Evolutionary conservation across 2,797 vertebrate species (phyloP).

Genomic region (Todus mexicanus): DNA sequence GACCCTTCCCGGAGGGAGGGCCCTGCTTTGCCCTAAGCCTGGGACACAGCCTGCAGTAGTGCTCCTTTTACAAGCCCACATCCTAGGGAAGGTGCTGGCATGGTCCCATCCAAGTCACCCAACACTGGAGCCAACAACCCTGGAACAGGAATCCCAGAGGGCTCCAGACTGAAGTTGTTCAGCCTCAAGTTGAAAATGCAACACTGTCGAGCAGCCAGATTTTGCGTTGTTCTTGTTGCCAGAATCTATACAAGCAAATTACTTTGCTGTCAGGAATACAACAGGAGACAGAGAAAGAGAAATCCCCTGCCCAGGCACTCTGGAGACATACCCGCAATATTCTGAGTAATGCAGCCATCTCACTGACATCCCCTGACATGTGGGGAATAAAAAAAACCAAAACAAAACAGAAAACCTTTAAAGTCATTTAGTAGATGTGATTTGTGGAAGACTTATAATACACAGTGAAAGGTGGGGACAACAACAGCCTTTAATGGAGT

Average conservation of each 20-base stretch:
- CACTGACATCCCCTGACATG: slow-evolving; percentile 31
- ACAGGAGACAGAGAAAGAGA: slow-evolving; percentile 34
- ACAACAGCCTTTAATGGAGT: slow-evolving; percentile 27
- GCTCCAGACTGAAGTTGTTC: not conserved
- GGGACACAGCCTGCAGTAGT: not conserved
- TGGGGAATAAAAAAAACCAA: not conserved
- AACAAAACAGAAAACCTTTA: not conserved
- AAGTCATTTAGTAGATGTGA: slow-evolving; percentile 30
- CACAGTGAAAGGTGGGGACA: slow-evolving; percentile 11
- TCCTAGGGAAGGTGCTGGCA: not conserved
- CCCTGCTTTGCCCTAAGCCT: not conserved
- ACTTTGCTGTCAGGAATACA: slow-evolving; percentile 55
- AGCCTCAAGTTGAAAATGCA: slow-evolving; percentile 28
- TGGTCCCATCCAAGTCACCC: not conserved
- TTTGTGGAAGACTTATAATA: slow-evolving; percentile 44
- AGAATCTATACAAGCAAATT: slow-evolving; percentile 60
- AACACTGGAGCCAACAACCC: accelerated
- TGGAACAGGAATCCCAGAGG: not conserved
- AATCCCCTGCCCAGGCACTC: not conserved
- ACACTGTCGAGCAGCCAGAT: not conserved
- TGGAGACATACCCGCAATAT: slow-evolving; percentile 27
- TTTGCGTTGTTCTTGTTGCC: slow-evolving; percentile 10
- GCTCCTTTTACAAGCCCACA: not conserved
- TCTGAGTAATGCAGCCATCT: slow-evolving; percentile 23
- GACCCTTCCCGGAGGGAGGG: not conserved